A percentile compares a stretch with the other conserved stretches of the same genome.
Conservation (phyloP, 2,113 vertebrate genomes). For the Datnioides undecimradiatus region DNA sequence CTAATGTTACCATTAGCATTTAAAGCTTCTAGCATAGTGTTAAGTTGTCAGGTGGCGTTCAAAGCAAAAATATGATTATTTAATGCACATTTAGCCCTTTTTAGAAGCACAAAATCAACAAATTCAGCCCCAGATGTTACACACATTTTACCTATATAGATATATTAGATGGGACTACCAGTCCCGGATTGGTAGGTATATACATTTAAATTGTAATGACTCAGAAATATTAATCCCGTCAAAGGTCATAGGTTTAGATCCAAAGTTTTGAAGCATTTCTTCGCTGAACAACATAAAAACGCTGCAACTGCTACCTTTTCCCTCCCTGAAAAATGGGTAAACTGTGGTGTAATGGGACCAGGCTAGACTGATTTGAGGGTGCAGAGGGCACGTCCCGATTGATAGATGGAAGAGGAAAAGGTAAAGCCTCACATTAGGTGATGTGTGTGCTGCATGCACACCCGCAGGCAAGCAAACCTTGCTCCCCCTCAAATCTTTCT, state of each 20-base stretch:
- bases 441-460: slow-evolving; percentile 63
- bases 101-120: not conserved
- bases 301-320: slow-evolving; percentile 10
- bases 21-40: not conserved
- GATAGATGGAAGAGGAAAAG: slow-evolving; percentile 71
- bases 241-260: not conserved
- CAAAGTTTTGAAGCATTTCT: slow-evolving; percentile 31
- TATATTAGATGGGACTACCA: rapidly evolving
- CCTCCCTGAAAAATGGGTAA: slow-evolving; percentile 58
- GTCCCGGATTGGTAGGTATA: not conserved
- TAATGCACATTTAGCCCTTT: not conserved
- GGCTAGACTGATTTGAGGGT: slow-evolving; percentile 67
- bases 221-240: not conserved
- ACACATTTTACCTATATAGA: not conserved
- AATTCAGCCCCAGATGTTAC: not conserved
- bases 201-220: not conserved
- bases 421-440: slow-evolving; percentile 60
- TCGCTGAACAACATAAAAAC: slow-evolving; percentile 21
- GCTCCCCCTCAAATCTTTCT: slow-evolving; percentile 70
- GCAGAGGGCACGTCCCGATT: slow-evolving; percentile 70
- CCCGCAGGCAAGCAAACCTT: slow-evolving; percentile 60
- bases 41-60: not conserved
- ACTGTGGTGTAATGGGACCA: slow-evolving; percentile 66
- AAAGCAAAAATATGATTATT: not conserved
- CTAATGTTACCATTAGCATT: not conserved